Evolutionary conservation across 2,888 invertebrate species (phyloP), one percentile per base, ranked within the genome.

Genomic region (Andrena trimmerana): DNA sequence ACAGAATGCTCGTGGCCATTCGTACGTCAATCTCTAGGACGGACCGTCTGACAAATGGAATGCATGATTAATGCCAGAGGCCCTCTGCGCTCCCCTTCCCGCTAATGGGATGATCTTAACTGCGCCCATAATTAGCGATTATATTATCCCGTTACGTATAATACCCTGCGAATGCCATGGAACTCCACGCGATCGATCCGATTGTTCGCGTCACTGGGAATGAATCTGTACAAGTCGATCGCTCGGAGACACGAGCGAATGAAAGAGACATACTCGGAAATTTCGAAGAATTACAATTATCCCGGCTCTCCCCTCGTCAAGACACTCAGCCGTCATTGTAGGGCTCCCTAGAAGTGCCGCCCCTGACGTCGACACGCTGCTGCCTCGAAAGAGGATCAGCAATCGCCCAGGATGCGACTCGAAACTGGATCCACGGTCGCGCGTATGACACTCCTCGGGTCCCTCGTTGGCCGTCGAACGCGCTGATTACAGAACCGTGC

Each of bases 11-110:
- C 65, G 20, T 79, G 69, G 79, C 69, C 33, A 74, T 81, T 79
- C 69, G 79, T 74, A 81, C 33, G 81, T 81, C 81, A 79, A 81
- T 81, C 79, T 74, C 60, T 20, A 31, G 71, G 66, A 54, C 81
- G 33, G 48, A 10, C 42, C 74, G 67, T 79, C 79, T 79, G 81
- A 79, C 81, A 81, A 79, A 79, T 79, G 79, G 81, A 79, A 79
- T 74, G 52, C 70, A 62, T 79, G 81, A 81, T 81, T 81, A 81
- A 81, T 81, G 73, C 33, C 29, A 31, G 13, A 63, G 16, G n/a
- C 48, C 52, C 74, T 48, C 42, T 42, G 48, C 31, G 24, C 36
- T 29, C 7, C 42, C 13, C 57, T 36, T 36, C 10, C 48, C 52
- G 54, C 52, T 65, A 73, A 69, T 79, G 50, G 48, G 50, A n/a